Conservation (phyloP, 2,888 invertebrate genomes). For the Lepeophtheirus nordmannii region DNA sequence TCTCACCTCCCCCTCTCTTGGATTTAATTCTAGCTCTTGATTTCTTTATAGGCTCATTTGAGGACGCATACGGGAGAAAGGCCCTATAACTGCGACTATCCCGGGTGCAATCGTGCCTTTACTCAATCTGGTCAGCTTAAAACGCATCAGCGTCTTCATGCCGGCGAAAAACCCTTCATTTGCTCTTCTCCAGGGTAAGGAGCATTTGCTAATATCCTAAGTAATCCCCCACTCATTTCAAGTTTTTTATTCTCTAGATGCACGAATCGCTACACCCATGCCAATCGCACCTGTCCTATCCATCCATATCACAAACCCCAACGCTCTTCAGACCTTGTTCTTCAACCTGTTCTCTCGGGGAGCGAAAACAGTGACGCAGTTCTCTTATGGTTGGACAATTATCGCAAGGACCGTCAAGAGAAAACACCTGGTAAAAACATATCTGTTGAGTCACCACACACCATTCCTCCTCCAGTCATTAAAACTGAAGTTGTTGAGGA, state of each 20-base stretch:
- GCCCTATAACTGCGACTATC: slow-evolving; percentile 56
- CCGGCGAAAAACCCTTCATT: slow-evolving; percentile 57
- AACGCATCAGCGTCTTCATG: slow-evolving; percentile 58
- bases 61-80: slow-evolving; percentile 52
- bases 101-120: slow-evolving; percentile 45
- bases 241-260: slow-evolving; percentile 35
- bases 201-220: not conserved
- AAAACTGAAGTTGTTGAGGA: not conserved
- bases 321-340: slow-evolving; percentile 39
- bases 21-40: slow-evolving; percentile 31
- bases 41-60: slow-evolving; percentile 35
- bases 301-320: slow-evolving; percentile 48
- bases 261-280: slow-evolving; percentile 53
- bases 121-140: slow-evolving; percentile 61
- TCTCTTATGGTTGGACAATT: slow-evolving; percentile 40
- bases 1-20: slow-evolving; percentile 36
- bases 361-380: slow-evolving; percentile 41
- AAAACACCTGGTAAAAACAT: slow-evolving; percentile 18
- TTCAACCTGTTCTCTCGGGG: slow-evolving; percentile 37
- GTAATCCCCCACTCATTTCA: not conserved
- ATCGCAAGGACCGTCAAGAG: slow-evolving; percentile 14
- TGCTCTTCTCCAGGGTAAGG: slow-evolving; percentile 44
- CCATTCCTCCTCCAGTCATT: not conserved
- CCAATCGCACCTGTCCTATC: slow-evolving; percentile 55
- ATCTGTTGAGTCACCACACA: not conserved